Base-by-base conservation (phyloP, 2,797 vertebrate genomes). In the Rousettus madagascariensis region DNA sequence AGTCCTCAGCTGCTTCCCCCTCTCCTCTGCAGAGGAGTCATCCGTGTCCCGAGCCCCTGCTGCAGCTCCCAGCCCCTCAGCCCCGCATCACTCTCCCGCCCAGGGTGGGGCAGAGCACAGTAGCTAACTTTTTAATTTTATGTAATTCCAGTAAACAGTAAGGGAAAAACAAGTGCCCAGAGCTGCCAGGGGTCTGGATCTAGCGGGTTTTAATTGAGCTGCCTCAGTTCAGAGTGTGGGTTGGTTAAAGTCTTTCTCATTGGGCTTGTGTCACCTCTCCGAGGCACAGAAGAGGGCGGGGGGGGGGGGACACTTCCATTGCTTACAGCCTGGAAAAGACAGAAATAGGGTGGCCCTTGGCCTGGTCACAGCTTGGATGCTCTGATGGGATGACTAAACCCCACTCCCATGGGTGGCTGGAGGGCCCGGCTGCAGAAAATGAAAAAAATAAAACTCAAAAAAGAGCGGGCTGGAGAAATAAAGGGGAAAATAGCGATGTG, bases 401-500 rank as follows among this genome's bases (percentile, higher is more conserved):
- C 33, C 61, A 41, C 15, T 38, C 30, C 24, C 1, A 0, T 19
- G 0, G n/a, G 33, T 17, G 28, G 91, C 78, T 72, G 30, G 36
- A 63, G 38, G 59, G 51, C 92, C 75, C 0, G 19, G 55, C 85
- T 86, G 83, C 15, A 2, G 66, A 57, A 94, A n/a, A 49, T 24
- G 53, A n/a, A 41, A 68, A 68, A 36, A 71, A 53, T 41, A 72
- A 66, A 85, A 46, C 8, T 28, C 33, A 20, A 4, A 68, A 53
- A 77, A 90, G 13, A 82, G n/a, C 22, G 24, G 72, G 66, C 17
- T 17, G 86, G 93, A 94, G 84, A 77, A 95, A 94, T 80, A 82
- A 94, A 77, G 86, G 95, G 95, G 94, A 46, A 92, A 77, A 90
- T 0, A 17, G 84, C 59, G 75, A 87, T 15, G 66, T 74, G 96